phyloP scores from a whole-genome alignment of 2,888 invertebrate genomes.

The Macrophya annulata region DNA sequence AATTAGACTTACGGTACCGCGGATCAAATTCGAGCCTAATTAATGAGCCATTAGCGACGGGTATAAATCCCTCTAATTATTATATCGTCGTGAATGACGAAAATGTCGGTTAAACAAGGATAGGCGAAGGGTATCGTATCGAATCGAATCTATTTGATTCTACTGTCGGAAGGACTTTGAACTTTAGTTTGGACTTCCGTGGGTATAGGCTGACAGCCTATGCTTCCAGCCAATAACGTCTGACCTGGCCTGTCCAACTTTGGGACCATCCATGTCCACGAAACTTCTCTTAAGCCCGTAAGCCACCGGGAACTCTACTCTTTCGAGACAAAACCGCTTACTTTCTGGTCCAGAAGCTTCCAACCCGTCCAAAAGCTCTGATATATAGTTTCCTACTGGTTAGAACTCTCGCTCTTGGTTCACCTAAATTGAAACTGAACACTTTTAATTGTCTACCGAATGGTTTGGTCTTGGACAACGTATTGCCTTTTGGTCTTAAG shows the following conservation, averaged over 20 bases:
- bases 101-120: neutral
- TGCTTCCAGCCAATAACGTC: conserved; percentile 50
- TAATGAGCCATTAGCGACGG: neutral
- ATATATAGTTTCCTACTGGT: conserved; percentile 34
- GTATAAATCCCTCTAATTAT: conserved; percentile 13
- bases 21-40: conserved; percentile 27
- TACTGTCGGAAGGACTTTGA: conserved; percentile 48
- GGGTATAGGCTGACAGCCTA: conserved; percentile 33
- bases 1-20: neutral
- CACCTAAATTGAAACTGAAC: conserved; percentile 30
- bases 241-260: conserved; percentile 49
- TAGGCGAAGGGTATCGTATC: conserved; percentile 12
- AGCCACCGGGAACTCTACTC: conserved; percentile 45
- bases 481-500: neutral
- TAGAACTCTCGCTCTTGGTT: conserved; percentile 8
- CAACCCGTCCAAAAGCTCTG: conserved; percentile 31
- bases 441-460: conserved; percentile 34
- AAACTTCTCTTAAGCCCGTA: conserved; percentile 47
- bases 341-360: conserved; percentile 38
- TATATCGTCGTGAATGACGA: neutral
- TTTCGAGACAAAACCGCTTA: conserved; percentile 43
- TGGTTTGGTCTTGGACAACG: neutral
- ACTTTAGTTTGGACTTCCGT: conserved; percentile 34
- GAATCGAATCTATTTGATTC: conserved; percentile 27
- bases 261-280: conserved; percentile 37